Evolutionary conservation across 1,140 invertebrate species (phyloP).

Genomic region (Nomia melanderi): DNA sequence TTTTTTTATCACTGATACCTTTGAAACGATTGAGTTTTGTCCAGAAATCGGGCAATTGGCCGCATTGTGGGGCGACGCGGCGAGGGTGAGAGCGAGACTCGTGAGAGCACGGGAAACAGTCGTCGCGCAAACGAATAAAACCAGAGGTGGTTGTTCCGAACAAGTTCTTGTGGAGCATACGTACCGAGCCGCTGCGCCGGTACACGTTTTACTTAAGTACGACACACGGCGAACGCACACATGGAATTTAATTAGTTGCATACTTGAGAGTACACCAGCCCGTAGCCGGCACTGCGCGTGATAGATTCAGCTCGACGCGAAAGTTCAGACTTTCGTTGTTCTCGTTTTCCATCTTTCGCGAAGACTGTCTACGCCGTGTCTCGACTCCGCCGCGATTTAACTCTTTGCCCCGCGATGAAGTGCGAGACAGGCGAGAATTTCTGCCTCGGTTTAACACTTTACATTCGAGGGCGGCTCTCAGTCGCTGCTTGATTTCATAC

Average conservation of each 20-base stretch:
- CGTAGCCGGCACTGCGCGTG: slow-evolving; percentile 45
- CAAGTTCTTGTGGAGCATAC: slow-evolving; percentile 24
- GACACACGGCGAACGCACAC: slow-evolving; percentile 34
- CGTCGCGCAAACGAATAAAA: slow-evolving; percentile 42
- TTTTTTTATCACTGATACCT: too few species aligned
- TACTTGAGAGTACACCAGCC: slow-evolving; percentile 50
- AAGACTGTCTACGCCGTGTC: slow-evolving; percentile 26
- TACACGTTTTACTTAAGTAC: slow-evolving; percentile 33
- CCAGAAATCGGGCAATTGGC: too few species aligned
- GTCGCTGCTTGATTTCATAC: too few species aligned
- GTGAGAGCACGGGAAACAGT: slow-evolving; percentile 18
- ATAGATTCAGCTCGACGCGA: slow-evolving; percentile 56
- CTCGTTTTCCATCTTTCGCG: slow-evolving; percentile 36
- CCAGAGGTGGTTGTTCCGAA: slow-evolving; percentile 34
- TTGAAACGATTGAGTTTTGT: too few species aligned
- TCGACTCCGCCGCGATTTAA: slow-evolving; percentile 60
- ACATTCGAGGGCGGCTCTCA: too few species aligned
- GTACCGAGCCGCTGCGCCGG: slow-evolving; percentile 8
- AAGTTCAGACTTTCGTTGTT: slow-evolving; percentile 43
- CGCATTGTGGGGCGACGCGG: too few species aligned
- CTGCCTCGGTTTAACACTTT: too few species aligned
- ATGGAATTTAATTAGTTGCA: slow-evolving; percentile 63
- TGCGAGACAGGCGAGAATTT: too few species aligned
- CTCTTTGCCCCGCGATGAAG: slow-evolving; percentile 29
- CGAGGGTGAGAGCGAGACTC: background rate